These are phyloP conservation scores for Muscicapa adusta DNA, from an alignment of 2,113 vertebrate genomes.

Conservation along the genomic window DNA sequence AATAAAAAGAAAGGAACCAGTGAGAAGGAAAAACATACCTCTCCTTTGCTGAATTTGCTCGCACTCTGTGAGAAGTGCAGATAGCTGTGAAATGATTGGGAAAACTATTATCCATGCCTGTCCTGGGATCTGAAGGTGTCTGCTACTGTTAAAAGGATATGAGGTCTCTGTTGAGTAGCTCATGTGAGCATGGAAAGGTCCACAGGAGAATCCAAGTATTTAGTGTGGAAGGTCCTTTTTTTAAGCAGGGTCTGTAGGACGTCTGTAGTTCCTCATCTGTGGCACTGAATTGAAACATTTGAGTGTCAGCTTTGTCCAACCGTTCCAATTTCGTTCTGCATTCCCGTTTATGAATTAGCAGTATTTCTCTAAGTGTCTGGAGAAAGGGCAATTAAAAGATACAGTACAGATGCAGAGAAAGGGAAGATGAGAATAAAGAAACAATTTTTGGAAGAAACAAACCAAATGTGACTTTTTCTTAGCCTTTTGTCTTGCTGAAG, in stretches of 20 bases:
- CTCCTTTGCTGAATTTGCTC: not conserved
- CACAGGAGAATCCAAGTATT: not conserved
- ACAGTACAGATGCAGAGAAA: not conserved
- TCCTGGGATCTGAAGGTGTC: not conserved
- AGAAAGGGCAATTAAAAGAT: not conserved
- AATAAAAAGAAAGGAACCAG: not conserved
- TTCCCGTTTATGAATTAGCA: accelerated
- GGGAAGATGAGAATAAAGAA: not conserved
- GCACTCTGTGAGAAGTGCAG: not conserved
- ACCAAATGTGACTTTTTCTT: not conserved
- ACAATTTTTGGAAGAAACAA: not conserved
- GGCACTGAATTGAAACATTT: not conserved
- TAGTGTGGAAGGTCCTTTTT: not conserved
- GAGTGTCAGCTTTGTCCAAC: not conserved
- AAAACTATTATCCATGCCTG: not conserved
- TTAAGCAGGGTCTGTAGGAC: not conserved
- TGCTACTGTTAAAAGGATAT: not conserved
- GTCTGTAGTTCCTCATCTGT: not conserved
- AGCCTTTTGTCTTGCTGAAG: constrained; percentile 4
- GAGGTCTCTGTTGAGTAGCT: not conserved
- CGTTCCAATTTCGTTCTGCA: not conserved
- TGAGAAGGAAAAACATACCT: not conserved
- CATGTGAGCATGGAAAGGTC: not conserved
- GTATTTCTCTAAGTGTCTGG: not conserved
- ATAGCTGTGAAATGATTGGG: not conserved